A percentile compares a stretch with the other conserved stretches of the same genome.
Evolutionary conservation across 2,888 invertebrate species (phyloP).

Genomic region (Acanthopleura granulata): DNA sequence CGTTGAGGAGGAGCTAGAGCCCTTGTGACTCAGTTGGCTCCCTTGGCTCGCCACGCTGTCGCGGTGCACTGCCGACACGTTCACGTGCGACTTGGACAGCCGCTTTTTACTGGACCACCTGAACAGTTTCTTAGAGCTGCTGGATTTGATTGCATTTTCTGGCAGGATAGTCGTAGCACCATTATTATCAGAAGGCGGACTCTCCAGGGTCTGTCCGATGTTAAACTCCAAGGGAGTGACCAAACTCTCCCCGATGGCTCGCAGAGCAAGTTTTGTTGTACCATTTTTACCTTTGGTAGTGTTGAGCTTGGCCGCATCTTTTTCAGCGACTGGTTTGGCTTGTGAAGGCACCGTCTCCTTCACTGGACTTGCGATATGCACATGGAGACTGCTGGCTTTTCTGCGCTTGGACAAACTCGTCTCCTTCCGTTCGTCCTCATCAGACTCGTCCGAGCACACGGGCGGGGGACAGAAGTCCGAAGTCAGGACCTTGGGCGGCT

Average conservation of each 20-base stretch:
- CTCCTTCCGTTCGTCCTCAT: conserved; percentile 23
- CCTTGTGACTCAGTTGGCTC: conserved; percentile 32
- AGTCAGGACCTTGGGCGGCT: conserved; percentile 41
- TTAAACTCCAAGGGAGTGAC: conserved; percentile 62
- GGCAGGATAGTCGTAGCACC: not conserved
- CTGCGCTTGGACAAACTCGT: conserved; percentile 26
- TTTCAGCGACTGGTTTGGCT: conserved; percentile 19
- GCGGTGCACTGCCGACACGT: conserved; percentile 42
- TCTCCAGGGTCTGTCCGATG: conserved; percentile 31
- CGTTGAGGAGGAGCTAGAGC: conserved; percentile 36
- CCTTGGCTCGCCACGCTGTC: conserved; percentile 38
- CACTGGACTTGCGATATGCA: conserved; percentile 40
- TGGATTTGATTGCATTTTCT: conserved; percentile 23
- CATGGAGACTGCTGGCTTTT: conserved; percentile 39
- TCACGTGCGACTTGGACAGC: conserved; percentile 64
- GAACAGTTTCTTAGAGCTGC: conserved; percentile 52
- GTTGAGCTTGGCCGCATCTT: conserved; percentile 16
- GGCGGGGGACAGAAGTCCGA: conserved; percentile 15
- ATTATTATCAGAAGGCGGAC: not conserved
- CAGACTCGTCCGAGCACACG: not conserved
- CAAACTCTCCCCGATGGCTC: conserved; percentile 64
- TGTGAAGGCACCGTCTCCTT: conserved; percentile 15
- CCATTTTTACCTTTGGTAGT: conserved; percentile 39
- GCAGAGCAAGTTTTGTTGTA: conserved; percentile 57
- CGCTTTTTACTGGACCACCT: conserved; percentile 68